phyloP scores from a whole-genome alignment of 2,113 vertebrate genomes.

The Pterocles burchelli region DNA sequence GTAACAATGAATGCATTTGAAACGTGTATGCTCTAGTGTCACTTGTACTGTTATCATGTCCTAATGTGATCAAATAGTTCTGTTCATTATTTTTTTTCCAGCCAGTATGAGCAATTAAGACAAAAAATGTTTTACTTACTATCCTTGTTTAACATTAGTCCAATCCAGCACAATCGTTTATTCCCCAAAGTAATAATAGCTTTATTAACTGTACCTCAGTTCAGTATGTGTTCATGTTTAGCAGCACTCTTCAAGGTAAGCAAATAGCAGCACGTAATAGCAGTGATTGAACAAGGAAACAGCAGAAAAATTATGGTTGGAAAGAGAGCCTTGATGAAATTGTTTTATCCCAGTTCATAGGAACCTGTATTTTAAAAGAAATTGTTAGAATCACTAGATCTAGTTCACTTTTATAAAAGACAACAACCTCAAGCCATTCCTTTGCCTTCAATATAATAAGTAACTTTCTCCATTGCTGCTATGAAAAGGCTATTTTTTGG shows the following conservation, averaged over 20 bases:
- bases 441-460: background rate
- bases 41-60: background rate
- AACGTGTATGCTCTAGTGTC: background rate
- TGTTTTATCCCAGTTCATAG: background rate
- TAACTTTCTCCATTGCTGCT: background rate
- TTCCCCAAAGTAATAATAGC: background rate
- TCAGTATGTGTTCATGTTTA: fast-evolving
- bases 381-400: background rate
- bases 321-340: background rate
- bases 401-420: background rate
- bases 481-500: background rate
- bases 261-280: background rate
- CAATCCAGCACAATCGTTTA: background rate
- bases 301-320: background rate
- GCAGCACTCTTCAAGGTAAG: background rate
- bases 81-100: background rate
- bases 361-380: background rate
- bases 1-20: background rate
- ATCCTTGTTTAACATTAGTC: background rate
- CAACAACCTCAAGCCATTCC: background rate
- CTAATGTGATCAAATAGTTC: background rate
- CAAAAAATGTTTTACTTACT: background rate
- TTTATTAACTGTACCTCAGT: background rate
- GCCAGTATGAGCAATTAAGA: background rate
- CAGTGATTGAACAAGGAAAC: background rate